Base-by-base conservation (phyloP, 2,888 invertebrate genomes). In the Cryptocephalus primarius region DNA sequence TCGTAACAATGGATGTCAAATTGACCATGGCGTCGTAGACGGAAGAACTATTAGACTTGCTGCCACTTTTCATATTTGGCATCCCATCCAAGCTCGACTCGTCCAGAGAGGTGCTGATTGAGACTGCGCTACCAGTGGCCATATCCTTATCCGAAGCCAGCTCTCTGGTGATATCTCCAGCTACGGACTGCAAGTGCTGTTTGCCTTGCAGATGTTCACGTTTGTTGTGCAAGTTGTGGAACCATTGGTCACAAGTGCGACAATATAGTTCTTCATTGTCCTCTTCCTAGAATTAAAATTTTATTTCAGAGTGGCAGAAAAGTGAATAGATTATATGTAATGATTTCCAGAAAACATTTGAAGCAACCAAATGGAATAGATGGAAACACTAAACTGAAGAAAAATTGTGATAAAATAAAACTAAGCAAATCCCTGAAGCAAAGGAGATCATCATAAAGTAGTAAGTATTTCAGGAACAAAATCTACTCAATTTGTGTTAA, bases 211-310 rank as follows among this genome's bases (percentile, higher is more conserved):
- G 65, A 62, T 78, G 78, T 55, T 78, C 78, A 45, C 72, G 69
- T 60, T 77, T 78, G 60, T 78, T 78, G 58, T 78, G 78, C 36
- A 74, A 60, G 50, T 75, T 75, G 49, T 74, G 75, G 59, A 78
- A 78, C 69, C 75, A 76, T 56, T 76, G 75, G 59, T 78, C 74
- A 61, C 78, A 78, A 4, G 75, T 73, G 48, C 74, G 68, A 59
- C 78, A 78, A 58, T 77, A 75, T 40, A 78, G 62, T 56, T 76
- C 75, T 58, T 74, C 73, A 56, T 72, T 72, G 54, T 75, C 75
- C 62, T 75, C 76, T 55, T 75, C 76, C 76, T 77, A 38, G 33
- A 46, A 49, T 34, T 36, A 32, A 33, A 10, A 9, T 22, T 22
- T 22, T 22, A 22, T 6, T 22, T 22, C 22, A 8, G 13, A 11